These are phyloP conservation scores for Sinhomidia bicolor DNA, from an alignment of 2,888 invertebrate genomes.

Conservation along the genomic window DNA sequence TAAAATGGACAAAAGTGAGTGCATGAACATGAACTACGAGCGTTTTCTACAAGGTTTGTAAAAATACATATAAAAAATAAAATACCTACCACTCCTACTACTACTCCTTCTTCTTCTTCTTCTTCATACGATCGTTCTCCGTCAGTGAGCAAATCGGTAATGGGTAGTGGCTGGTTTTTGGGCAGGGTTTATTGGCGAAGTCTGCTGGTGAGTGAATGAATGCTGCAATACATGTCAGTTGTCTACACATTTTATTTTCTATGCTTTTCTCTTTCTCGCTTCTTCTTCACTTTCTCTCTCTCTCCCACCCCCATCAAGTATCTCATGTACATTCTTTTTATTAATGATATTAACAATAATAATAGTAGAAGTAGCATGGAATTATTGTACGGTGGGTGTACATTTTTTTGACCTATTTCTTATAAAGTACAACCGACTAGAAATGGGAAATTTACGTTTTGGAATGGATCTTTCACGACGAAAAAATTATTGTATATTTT, in stretches of 20 bases:
- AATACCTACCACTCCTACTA: too few relatives aligned
- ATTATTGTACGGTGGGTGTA: constrained; percentile 15
- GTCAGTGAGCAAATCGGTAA: constrained; percentile 48
- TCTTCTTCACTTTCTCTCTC: neutral
- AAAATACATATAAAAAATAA: neutral
- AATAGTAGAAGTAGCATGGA: neutral
- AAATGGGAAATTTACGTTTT: constrained; percentile 27
- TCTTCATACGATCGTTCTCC: constrained; percentile 36
- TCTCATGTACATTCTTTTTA: constrained; percentile 8
- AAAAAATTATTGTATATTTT: constrained; percentile 11
- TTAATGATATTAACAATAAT: constrained; percentile 41
- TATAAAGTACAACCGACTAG: neutral
- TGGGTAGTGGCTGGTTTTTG: constrained; percentile 39
- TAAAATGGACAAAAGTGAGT: constrained; percentile 13
- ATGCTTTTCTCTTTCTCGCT: neutral
- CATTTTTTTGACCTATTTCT: neutral
- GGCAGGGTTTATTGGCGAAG: constrained; percentile 29
- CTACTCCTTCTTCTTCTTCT: too few relatives aligned
- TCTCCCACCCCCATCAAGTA: neutral
- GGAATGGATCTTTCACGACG: neutral
- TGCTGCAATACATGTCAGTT: constrained; percentile 49
- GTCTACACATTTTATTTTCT: constrained; percentile 33
- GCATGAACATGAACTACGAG: too few relatives aligned
- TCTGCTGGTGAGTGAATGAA: constrained; percentile 35
- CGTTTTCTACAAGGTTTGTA: constrained; percentile 1